phyloP scores from a whole-genome alignment of 1,140 invertebrate species.

The Battus philenor region DNA sequence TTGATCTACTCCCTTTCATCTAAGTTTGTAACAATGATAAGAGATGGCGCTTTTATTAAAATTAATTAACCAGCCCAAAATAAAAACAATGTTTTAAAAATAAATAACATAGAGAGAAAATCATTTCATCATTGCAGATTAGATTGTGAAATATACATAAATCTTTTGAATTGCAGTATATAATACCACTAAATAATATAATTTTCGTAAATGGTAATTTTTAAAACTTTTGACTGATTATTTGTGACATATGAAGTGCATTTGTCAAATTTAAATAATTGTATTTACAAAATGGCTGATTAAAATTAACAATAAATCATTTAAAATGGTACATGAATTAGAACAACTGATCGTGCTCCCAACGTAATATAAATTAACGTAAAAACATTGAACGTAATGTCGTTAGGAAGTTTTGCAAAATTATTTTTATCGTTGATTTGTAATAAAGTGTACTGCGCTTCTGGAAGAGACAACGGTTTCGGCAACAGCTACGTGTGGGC shows the following conservation, averaged over 20 bases:
- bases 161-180: no score
- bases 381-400: conserved; percentile 11
- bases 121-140: no score
- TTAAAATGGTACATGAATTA: conserved; percentile 10
- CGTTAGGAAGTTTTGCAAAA: conserved; percentile 37
- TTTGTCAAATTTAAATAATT: conserved; percentile 25
- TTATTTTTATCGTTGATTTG: conserved; percentile 41
- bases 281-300: conserved; percentile 13
- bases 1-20: neutral
- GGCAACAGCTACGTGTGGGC: conserved; percentile 65
- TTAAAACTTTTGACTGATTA: no score
- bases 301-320: conserved; percentile 14
- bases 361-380: conserved; percentile 14
- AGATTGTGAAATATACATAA: no score
- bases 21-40: neutral
- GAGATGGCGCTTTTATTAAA: conserved; percentile 24
- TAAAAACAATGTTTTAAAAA: no score
- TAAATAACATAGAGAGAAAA: no score
- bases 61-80: no score
- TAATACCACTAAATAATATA: no score
- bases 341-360: conserved; percentile 10
- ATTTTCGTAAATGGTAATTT: neutral
- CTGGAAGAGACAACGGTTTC: conserved; percentile 60
- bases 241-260: no score
- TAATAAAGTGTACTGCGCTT: conserved; percentile 38